A percentile compares a stretch with the other conserved stretches of the same genome.
Evolutionary conservation across 2,113 vertebrate genomes (phyloP).

Genomic region (Chaetops frenatus): DNA sequence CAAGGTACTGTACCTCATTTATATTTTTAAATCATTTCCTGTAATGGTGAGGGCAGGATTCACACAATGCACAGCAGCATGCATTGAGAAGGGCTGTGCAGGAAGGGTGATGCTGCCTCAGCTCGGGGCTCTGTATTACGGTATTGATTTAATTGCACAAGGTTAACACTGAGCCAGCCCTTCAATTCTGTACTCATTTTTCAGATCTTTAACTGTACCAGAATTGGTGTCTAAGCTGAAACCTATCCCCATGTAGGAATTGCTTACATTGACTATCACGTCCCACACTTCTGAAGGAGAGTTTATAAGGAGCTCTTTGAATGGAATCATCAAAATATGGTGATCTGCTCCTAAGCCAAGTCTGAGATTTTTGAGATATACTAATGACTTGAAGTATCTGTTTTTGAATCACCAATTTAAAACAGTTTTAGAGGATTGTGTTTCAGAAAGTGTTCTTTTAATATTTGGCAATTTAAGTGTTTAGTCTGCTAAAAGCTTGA

Average conservation of each 20-base stretch:
- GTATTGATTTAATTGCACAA: conserved; percentile 41
- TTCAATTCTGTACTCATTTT: conserved; percentile 12
- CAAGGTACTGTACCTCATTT: neutral
- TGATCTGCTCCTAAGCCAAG: neutral
- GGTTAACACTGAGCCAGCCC: conserved; percentile 24
- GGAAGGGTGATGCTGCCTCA: conserved; percentile 11
- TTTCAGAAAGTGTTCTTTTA: neutral
- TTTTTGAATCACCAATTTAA: neutral
- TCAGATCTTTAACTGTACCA: conserved; percentile 22
- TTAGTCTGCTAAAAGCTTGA: neutral
- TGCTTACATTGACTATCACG: neutral
- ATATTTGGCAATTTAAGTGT: neutral
- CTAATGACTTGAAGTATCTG: neutral
- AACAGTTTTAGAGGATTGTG: neutral
- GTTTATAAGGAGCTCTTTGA: neutral
- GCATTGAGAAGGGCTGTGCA: neutral
- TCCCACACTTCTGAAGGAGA: neutral
- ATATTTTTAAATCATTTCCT: neutral
- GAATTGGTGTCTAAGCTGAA: conserved; percentile 1
- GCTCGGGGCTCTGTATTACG: conserved; percentile 3
- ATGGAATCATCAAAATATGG: neutral
- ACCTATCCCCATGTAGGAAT: neutral
- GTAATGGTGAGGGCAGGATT: neutral
- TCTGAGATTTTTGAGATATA: neutral
- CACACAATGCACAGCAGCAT: neutral